Base-by-base conservation (phyloP, 1,140 invertebrate species). In the Bradynema listronoti region DNA sequence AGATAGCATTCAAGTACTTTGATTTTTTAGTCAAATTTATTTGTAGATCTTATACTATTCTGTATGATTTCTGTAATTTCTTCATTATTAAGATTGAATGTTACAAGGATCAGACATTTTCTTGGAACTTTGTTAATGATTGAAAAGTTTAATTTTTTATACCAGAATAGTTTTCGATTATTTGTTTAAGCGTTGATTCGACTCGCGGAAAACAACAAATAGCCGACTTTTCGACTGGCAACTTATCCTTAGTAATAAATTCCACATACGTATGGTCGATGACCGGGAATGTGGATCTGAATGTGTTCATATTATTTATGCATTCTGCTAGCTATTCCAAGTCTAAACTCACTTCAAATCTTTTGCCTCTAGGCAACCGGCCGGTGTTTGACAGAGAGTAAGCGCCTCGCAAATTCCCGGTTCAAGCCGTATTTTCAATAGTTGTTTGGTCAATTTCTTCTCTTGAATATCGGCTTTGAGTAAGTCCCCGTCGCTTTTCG, bases 301-400 rank as follows among this genome's bases (percentile, higher is more conserved):
- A 71, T 33, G 6, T 9, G 25, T 11, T 52, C 29, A 59, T 1
- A 16, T 33, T 33, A 33, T 2, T 54, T 54, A n/a, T 7, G 2
- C 25, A 49, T 14, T 14, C 14, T 49, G 46, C 14, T 14, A n/a
- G n/a, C n/a, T n/a, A n/a, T n/a, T n/a, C n/a, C 36, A 56, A 25
- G 56, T 32, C n/a, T 59, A 68, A 25, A 73, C 73, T 45, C 60
- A 70, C 61, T 45, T 59, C 27, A 75, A 46, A 30, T 78, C 58
- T n/a, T 72, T 36, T 3, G 54, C 36, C 24, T 52, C 51, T 58
- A 68, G 64, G 46, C 64, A 66, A 47, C 69, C 63, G 11, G 73
- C 72, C 0, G 76, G 73, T 29, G 56, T 56, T 34, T 76, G 74
- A 27, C 73, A 74, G 1, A 66, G 50, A 39, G 75, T 72, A 0